Percentiles rank a stretch among this genome's conserved stretches.
phyloP scores from a whole-genome alignment of 1,140 invertebrate genomes.

The Cepaea nemoralis region DNA sequence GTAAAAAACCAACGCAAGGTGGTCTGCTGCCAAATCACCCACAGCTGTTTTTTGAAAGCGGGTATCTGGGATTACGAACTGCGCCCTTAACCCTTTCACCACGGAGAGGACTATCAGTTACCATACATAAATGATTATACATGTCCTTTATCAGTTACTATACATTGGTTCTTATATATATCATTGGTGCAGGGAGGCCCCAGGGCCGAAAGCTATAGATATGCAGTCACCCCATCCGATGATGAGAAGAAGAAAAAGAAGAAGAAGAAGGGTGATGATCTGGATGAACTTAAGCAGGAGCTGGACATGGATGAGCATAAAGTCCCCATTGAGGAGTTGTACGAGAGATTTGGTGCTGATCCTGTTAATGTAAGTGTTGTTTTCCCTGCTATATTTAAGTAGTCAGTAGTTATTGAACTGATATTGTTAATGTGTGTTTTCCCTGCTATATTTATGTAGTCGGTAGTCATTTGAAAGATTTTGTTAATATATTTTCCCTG shows the following conservation, averaged over 20 bases:
- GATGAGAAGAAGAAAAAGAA: conserved; percentile 74
- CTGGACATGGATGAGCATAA: conserved; percentile 98
- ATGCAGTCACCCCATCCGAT: conserved; percentile 61
- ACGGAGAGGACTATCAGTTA: neutral
- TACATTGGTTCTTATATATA: too few relatives aligned
- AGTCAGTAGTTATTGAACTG: too few relatives aligned
- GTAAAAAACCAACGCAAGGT: too few relatives aligned
- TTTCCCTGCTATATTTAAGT: neutral
- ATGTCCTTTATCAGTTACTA: too few relatives aligned
- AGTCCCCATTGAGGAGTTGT: conserved; percentile 95
- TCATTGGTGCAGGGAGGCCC: conserved; percentile 47
- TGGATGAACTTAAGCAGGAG: conserved; percentile 98
- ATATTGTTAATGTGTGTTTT: too few relatives aligned
- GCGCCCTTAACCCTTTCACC: too few relatives aligned
- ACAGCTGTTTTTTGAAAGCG: too few relatives aligned
- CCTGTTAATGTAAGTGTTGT: conserved; percentile 84
- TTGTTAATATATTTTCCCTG: too few relatives aligned
- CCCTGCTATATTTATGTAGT: too few relatives aligned
- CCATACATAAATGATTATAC: neutral
- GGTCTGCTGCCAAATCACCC: too few relatives aligned
- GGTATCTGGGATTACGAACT: too few relatives aligned
- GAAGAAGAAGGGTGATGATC: conserved; percentile 83
- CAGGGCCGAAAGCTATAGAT: conserved; percentile 66
- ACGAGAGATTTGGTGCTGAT: conserved; percentile 94
- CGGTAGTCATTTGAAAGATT: too few relatives aligned